Conservation (phyloP, 37 sponge, comb jelly and placozoan genomes). For the Halichondria panicea region DNA sequence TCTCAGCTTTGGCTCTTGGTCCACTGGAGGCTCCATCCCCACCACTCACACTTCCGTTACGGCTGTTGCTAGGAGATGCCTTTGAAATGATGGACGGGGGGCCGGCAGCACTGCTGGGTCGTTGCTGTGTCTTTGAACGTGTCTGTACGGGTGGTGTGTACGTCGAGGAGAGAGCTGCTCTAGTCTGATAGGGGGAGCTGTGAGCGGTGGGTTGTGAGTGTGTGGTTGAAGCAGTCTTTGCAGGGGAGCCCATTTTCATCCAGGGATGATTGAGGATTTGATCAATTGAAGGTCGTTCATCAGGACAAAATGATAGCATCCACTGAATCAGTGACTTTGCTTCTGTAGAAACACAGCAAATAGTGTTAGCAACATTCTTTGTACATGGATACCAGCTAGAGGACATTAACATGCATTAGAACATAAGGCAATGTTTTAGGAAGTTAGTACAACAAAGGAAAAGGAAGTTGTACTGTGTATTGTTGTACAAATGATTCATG, state of each 20-base stretch:
- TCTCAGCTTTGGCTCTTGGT: not conserved
- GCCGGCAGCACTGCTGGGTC: too few species aligned
- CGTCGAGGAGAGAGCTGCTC: not conserved
- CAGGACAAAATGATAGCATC: conserved; percentile 59
- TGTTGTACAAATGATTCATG: too few species aligned
- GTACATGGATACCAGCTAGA: too few species aligned
- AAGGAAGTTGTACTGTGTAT: too few species aligned
- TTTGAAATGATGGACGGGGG: too few species aligned
- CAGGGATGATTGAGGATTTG: conserved; percentile 74
- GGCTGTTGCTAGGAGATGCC: not conserved
- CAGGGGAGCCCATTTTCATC: conserved; percentile 11
- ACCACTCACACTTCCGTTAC: not conserved
- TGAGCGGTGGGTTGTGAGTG: not conserved
- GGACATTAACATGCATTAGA: too few species aligned
- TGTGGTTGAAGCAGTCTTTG: not conserved
- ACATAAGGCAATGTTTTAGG: too few species aligned
- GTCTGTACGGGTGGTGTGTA: conserved; percentile 10
- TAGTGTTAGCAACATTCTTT: too few species aligned
- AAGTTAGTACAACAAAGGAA: too few species aligned
- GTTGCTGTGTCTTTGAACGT: not conserved
- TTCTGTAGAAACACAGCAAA: conserved; percentile 55
- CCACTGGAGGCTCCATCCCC: not conserved
- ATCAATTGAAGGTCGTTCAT: conserved; percentile 64
- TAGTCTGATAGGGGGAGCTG: conserved; percentile 9
- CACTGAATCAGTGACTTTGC: conserved; percentile 65